Evolutionary conservation across 2,797 vertebrate species (phyloP), one percentile per base, ranked within the genome.

Genomic region (Champsocephalus esox): DNA sequence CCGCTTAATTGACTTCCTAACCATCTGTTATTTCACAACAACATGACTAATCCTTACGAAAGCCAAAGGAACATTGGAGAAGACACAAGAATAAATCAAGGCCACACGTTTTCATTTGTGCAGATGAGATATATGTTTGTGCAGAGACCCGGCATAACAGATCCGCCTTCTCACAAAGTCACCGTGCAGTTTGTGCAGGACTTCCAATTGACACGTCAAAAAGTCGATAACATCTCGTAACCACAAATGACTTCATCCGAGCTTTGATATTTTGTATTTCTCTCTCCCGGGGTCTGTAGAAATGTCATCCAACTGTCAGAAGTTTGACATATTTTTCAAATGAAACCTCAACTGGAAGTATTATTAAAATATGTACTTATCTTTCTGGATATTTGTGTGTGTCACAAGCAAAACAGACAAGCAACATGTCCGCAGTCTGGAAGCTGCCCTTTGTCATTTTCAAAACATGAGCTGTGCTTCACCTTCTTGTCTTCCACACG

Each of bases 401-500:
- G 7, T 56, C 14, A 13, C 3, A 32, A 75, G 45, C 41, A 64
- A 43, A 63, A 45, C 28, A 28, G 4, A 58, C 46, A 2, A 16
- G 13, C 4, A 59, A 12, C 12, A 34, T 62, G 5, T 62, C 44
- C 34, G 19, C 45, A 44, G 1, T 55, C 54, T 66, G 54, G 17
- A 57, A 5, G 10, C 50, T n/a, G 11, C 24, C 43, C 14, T 0
- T 32, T 43, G 38, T 24, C 2, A 28, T 34, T 34, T 51, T 21
- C 34, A 45, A 52, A 57, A 4, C 3, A 21, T 16, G 1, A 21
- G 24, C 14, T 45, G 9, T 21, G 7, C 43, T 16, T 71, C 28
- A 19, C 3, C 43, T 13, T 41, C 6, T 56, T 3, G 21, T 8
- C 16, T 14, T 10, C 6, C n/a, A 0, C 6, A 0, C 9, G 8